phyloP scores from a whole-genome alignment of 2,888 invertebrate genomes.

The Cantharis lateralis region DNA sequence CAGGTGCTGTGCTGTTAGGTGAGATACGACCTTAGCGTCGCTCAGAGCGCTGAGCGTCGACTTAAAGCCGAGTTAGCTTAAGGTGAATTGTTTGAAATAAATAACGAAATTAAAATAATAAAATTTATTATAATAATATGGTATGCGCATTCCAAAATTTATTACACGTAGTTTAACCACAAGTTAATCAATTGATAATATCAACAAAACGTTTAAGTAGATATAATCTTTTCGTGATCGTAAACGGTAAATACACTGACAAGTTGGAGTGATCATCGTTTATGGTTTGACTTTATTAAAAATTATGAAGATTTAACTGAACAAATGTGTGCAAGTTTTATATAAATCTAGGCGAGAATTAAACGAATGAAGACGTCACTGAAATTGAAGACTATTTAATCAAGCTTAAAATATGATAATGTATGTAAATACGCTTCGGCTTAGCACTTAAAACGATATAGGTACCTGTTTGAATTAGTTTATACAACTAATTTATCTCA shows the following conservation, averaged over 20 bases:
- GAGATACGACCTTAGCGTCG: too few species aligned
- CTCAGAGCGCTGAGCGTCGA: not conserved
- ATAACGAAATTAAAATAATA: not conserved
- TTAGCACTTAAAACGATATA: slow-evolving; percentile 44
- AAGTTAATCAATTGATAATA: slow-evolving; percentile 15
- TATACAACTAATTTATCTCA: slow-evolving; percentile 33
- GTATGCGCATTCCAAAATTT: not conserved
- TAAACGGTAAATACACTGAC: slow-evolving; percentile 28
- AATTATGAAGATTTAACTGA: slow-evolving; percentile 44
- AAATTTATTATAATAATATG: not conserved
- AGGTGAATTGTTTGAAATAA: not conserved
- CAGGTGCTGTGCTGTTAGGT: too few species aligned
- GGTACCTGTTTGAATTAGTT: slow-evolving; percentile 36
- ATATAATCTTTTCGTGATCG: slow-evolving; percentile 15
- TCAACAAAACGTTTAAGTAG: slow-evolving; percentile 10
- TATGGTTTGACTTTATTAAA: slow-evolving; percentile 45
- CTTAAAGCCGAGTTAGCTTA: not conserved
- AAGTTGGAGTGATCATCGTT: slow-evolving; percentile 44
- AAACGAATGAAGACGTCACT: slow-evolving; percentile 45
- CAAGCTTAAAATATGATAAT: slow-evolving; percentile 49
- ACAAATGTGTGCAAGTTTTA: slow-evolving; percentile 39
- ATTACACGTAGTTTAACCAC: not conserved
- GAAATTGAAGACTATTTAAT: slow-evolving; percentile 46
- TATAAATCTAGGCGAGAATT: slow-evolving; percentile 38
- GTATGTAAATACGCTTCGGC: slow-evolving; percentile 47